Evolutionary conservation across 2,113 vertebrate genomes (phyloP).

Genomic region (Pterocles burchelli): DNA sequence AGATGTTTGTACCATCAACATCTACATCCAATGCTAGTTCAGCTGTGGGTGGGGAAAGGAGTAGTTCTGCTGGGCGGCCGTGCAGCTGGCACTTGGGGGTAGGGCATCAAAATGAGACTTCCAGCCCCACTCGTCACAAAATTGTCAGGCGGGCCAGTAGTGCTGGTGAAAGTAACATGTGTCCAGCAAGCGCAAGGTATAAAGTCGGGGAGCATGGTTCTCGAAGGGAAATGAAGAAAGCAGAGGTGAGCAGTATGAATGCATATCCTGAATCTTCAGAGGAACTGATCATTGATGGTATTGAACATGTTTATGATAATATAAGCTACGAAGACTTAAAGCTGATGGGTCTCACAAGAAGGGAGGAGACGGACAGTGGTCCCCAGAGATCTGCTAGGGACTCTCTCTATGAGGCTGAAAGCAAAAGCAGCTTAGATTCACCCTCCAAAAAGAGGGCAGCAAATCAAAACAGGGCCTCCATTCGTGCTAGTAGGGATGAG

Average conservation of each 20-base stretch:
- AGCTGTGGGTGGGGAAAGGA: constrained; percentile 58
- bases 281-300: constrained; percentile 89
- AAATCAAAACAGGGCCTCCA: constrained; percentile 6
- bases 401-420: constrained; percentile 55
- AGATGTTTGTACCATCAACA: constrained; percentile 90
- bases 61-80: constrained; percentile 79
- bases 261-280: constrained; percentile 76
- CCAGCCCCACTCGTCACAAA: constrained; percentile 76
- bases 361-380: constrained; percentile 71
- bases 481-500: constrained; percentile 24
- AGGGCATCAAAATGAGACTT: constrained; percentile 59
- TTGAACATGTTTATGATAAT: constrained; percentile 96
- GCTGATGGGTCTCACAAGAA: constrained; percentile 86
- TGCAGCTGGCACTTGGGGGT: constrained; percentile 93
- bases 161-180: constrained; percentile 84
- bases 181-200: not conserved
- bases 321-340: constrained; percentile 97
- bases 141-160: constrained; percentile 91
- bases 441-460: constrained; percentile 48
- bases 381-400: constrained; percentile 64
- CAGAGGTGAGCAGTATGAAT: constrained; percentile 1
- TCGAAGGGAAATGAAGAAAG: constrained; percentile 70
- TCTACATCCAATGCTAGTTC: constrained; percentile 76
- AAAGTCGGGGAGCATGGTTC: constrained; percentile 68
- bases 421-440: constrained; percentile 65